phyloP scores from a whole-genome alignment of 2,888 invertebrate species.

The Beris chalybata region DNA sequence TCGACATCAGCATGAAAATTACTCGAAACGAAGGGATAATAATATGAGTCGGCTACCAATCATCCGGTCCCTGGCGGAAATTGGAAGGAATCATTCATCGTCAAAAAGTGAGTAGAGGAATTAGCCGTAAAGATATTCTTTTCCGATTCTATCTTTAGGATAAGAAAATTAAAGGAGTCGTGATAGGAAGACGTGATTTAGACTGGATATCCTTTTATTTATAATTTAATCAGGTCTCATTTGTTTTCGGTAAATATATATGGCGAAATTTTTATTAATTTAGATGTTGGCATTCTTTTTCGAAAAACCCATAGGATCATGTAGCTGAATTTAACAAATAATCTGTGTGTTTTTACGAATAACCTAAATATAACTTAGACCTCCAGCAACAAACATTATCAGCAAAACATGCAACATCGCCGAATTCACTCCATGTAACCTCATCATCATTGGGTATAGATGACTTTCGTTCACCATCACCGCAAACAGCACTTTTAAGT shows the following conservation, averaged over 20 bases:
- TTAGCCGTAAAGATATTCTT: too few relatives aligned
- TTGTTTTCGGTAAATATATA: too few relatives aligned
- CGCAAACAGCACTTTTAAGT: slow-evolving; percentile 61
- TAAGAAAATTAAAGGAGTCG: too few relatives aligned
- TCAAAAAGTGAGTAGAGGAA: slow-evolving; percentile 80
- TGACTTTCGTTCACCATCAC: slow-evolving; percentile 57
- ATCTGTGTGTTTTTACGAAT: too few relatives aligned
- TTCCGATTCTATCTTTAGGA: too few relatives aligned
- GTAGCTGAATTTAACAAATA: slow-evolving; percentile 1
- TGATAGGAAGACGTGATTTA: too few relatives aligned
- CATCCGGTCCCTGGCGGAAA: slow-evolving; percentile 93
- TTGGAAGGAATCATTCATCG: slow-evolving; percentile 91
- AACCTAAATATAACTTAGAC: slow-evolving; percentile 41
- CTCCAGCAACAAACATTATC: slow-evolving; percentile 42
- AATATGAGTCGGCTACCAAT: slow-evolving; percentile 82
- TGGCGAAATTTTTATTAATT: too few relatives aligned
- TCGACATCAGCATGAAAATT: slow-evolving; percentile 85
- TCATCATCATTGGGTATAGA: slow-evolving; percentile 46
- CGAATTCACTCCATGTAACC: slow-evolving; percentile 52
- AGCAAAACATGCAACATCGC: slow-evolving; percentile 44
- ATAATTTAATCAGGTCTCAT: too few relatives aligned
- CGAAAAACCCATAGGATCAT: too few relatives aligned
- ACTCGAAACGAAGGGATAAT: slow-evolving; percentile 52
- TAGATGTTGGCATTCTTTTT: too few relatives aligned
- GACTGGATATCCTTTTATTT: too few relatives aligned